Base-by-base conservation (phyloP, 2,797 vertebrate species). In the Hydrocynus forskahlii region DNA sequence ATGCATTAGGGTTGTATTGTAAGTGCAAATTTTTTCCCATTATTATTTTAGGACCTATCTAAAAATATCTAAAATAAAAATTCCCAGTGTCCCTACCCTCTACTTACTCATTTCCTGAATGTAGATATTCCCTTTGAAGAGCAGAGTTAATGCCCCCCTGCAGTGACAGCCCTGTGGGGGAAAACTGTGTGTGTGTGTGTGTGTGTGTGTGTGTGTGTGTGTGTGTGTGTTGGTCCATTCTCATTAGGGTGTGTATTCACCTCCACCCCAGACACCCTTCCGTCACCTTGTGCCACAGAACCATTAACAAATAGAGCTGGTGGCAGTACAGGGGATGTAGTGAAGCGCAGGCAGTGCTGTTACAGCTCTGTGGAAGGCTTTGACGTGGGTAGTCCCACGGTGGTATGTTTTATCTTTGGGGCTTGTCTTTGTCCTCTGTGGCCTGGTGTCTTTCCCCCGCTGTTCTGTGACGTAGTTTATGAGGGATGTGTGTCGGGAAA, bases 71-170 rank as follows among this genome's bases (percentile, higher is more conserved):
- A 40, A 16, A 59, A 66, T 59, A 72, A 75, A 66, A 48, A 83
- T n/a, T 77, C 71, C 67, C 64, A 72, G 13, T 23, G 48, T 54
- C 76, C 60, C 59, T 60, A 50, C 70, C 40, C 29, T 72, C 64
- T 23, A 62, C 73, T 73, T 81, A 71, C 66, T 63, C 79, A 79
- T 76, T 81, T 81, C 84, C 79, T 83, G 76, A 60, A 70, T 57
- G 70, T 21, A 45, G 38, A 78, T 62, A 25, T 84, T 78, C 59
- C 17, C 63, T 82, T 84, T 82, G 75, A 84, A 82, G 60, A 45
- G 43, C 77, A 60, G 52, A 7, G 50, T 75, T 60, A 74, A 57
- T 14, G 57, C 21, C 50, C 50, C 35, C 76, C 67, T 45, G 52
- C 70, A 68, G 72, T 78, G 57, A 25, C 52, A 23, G 21, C 40